Percentiles rank a stretch among this genome's conserved stretches.
phyloP scores from a whole-genome alignment of 1,140 invertebrate species.

The Subanguina moxae region DNA sequence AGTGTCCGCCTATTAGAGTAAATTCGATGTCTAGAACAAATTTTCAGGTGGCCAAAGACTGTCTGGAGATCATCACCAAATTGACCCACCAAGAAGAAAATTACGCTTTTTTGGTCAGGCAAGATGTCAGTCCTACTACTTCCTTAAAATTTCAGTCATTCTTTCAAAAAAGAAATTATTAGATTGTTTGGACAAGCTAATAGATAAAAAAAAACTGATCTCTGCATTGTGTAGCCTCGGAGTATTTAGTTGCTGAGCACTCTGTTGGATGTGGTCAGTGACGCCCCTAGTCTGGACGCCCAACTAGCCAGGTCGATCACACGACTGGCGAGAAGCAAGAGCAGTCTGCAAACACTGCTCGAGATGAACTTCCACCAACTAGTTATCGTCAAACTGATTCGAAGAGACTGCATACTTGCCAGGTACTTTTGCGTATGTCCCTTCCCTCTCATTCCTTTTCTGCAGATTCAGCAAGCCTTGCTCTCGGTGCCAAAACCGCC shows the following conservation, averaged over 20 bases:
- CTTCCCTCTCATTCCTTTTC: neutral
- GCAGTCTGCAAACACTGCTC: constrained; percentile 20
- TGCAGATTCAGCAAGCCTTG: constrained; percentile 11
- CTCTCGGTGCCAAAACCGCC: constrained; percentile 11
- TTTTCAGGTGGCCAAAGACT: constrained; percentile 15
- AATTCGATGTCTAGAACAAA: neutral
- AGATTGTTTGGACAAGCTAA: neutral
- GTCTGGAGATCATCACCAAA: constrained; percentile 7
- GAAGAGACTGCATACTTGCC: constrained; percentile 15
- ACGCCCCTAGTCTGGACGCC: constrained; percentile 21
- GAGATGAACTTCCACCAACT: constrained; percentile 28
- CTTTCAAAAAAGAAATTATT: neutral
- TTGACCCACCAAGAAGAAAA: constrained; percentile 23
- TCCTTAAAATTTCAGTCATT: no score
- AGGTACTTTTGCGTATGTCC: neutral
- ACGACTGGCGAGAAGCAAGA: constrained; percentile 15
- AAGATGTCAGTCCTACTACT: constrained; percentile 14
- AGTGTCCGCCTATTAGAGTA: no score
- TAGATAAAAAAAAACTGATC: neutral
- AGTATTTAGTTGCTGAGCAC: constrained; percentile 6
- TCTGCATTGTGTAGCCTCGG: neutral
- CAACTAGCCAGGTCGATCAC: constrained; percentile 9
- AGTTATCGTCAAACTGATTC: constrained; percentile 14
- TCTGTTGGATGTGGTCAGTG: constrained; percentile 21
- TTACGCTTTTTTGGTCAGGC: constrained; percentile 14